Evolutionary conservation across 2,113 vertebrate species (phyloP).

Genomic region (Nannobrachium achirus): DNA sequence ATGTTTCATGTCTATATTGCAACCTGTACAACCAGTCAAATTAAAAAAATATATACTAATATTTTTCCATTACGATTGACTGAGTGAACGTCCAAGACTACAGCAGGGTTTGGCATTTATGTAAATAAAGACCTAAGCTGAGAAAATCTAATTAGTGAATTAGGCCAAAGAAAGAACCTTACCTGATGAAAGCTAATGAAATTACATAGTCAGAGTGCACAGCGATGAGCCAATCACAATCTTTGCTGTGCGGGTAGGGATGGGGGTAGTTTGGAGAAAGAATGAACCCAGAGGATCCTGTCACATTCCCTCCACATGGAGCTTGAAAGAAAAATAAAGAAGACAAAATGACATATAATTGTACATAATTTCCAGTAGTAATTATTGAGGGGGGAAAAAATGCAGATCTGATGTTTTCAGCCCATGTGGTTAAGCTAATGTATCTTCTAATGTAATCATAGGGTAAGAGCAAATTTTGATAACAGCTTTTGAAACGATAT

Average conservation of each 20-base stretch:
- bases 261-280: constrained; percentile 97
- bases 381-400: too few species aligned
- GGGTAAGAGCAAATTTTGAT: too few species aligned
- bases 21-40: too few species aligned
- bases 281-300: constrained; percentile 97
- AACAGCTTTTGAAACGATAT: too few species aligned
- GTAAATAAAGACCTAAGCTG: background rate
- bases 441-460: too few species aligned
- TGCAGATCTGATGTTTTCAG: too few species aligned
- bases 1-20: too few species aligned
- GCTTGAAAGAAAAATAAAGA: constrained; percentile 74
- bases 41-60: too few species aligned
- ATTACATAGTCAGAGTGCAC: constrained; percentile 97
- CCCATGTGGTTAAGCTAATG: too few species aligned
- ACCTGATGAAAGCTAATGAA: constrained; percentile 98
- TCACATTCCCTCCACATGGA: constrained; percentile 97
- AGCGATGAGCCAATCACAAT: constrained; percentile 95
- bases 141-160: background rate
- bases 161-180: constrained; percentile 12
- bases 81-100: background rate
- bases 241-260: constrained; percentile 97
- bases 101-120: background rate
- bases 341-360: background rate
- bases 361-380: too few species aligned
- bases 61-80: background rate